Evolutionary conservation across 1,140 invertebrate species (phyloP), one percentile per base, ranked within the genome.

Genomic region (Conus ventricosus): DNA sequence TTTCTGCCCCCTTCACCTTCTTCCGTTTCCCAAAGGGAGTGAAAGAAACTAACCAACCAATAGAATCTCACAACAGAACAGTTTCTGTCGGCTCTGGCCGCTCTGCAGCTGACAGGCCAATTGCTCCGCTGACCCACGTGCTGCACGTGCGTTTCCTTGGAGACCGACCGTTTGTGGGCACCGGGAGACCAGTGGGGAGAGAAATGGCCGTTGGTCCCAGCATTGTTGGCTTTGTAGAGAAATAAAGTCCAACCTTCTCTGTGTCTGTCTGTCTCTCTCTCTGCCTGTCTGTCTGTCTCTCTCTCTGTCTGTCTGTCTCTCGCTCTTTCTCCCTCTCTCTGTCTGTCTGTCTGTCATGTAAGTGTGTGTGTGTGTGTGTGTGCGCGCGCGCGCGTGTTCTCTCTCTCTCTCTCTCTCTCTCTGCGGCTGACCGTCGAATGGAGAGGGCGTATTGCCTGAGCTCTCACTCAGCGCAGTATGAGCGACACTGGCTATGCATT

Each of bases 91-190:
- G n/a, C 6, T 7, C n/a, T 55, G 20, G 17, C 15, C 51, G 54
- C 39, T 83, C 81, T 83, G 81, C 81, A 53, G 55, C 81, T 83
- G 81, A 83, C 81, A 83, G n/a, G 81, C 51, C 81, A 83, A 83
- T 83, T 83, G 81, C 81, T 83, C 81, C 55, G 81, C 53, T 83
- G 81, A 83, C 81, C 81, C 81, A 83, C 81, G 81, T 57, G 55
- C 55, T 17, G 81, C 81, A 23, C 81, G 51, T 83, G 81, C 81
- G 81, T 83, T 17, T 83, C 81, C 81, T 83, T 83, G 55, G 81
- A 83, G 81, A 83, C 81, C 13, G 81, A n/a, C 55, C 20, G 81
- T 83, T 83, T 83, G 81, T 51, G 23, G 53, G 81, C 81, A 57
- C 13, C 5, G 81, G 10, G 20, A 51, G n/a, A 15, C 8, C 15